phyloP scores from a whole-genome alignment of 2,797 vertebrate genomes.

The Phaenicophaeus curvirostris region DNA sequence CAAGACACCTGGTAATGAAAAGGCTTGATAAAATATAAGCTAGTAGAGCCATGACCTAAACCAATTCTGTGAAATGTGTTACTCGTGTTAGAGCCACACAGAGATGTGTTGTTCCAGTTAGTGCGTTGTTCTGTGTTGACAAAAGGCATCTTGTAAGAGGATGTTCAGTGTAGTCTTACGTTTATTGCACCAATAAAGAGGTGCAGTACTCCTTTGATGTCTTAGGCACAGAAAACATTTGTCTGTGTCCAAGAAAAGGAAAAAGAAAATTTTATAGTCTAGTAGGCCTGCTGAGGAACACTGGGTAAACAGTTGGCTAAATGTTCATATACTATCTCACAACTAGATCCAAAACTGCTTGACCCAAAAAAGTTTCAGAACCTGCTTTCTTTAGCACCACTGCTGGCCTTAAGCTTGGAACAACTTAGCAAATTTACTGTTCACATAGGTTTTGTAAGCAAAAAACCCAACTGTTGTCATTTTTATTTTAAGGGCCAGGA shows the following conservation, averaged over 20 bases:
- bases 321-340: not conserved
- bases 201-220: accelerated
- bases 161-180: not conserved
- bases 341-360: not conserved
- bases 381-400: not conserved
- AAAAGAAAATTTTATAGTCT: not conserved
- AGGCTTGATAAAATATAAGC: not conserved
- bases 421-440: not conserved
- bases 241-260: not conserved
- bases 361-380: not conserved
- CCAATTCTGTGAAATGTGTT: not conserved
- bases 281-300: not conserved
- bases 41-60: not conserved
- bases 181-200: not conserved
- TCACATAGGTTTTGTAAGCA: not conserved
- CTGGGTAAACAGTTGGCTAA: not conserved
- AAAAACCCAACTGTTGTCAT: not conserved
- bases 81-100: not conserved
- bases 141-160: not conserved
- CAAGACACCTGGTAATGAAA: conserved; percentile 84
- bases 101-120: not conserved
- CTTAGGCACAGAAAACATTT: not conserved
- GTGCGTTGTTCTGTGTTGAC: not conserved
- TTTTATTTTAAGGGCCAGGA: conserved; percentile 85
- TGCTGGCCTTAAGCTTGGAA: not conserved